Evolutionary conservation across 2,888 invertebrate genomes (phyloP).

Genomic region (Sinotaia quadrata): DNA sequence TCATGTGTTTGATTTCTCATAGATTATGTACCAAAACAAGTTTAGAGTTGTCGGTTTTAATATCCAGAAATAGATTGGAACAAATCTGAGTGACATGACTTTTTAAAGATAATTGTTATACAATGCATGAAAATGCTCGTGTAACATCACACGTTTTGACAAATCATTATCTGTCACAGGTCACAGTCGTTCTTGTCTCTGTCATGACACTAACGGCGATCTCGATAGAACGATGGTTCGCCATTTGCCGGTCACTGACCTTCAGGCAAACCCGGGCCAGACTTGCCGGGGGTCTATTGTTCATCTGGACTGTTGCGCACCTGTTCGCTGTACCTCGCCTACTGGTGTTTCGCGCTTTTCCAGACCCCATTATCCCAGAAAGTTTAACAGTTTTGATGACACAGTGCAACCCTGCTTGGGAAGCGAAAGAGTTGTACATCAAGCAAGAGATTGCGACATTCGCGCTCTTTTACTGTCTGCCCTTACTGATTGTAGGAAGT

Average conservation of each 20-base stretch:
- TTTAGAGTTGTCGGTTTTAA: too few relatives aligned
- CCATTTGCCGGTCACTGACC: slow-evolving; percentile 90
- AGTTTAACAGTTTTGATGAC: slow-evolving; percentile 55
- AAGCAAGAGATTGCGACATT: slow-evolving; percentile 57
- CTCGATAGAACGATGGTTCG: slow-evolving; percentile 94
- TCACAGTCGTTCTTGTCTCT: slow-evolving; percentile 91
- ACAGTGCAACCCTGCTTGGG: slow-evolving; percentile 48
- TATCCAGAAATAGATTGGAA: too few relatives aligned
- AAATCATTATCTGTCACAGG: too few relatives aligned
- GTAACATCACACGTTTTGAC: too few relatives aligned
- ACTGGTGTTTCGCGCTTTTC: slow-evolving; percentile 49
- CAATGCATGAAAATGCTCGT: too few relatives aligned
- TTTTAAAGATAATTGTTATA: too few relatives aligned
- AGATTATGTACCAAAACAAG: too few relatives aligned
- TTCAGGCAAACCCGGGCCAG: slow-evolving; percentile 88
- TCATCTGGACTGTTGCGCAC: slow-evolving; percentile 87
- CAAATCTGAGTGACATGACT: too few relatives aligned
- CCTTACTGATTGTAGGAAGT: slow-evolving; percentile 72
- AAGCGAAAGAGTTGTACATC: slow-evolving; percentile 40
- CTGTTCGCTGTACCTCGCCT: slow-evolving; percentile 64
- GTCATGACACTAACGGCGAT: slow-evolving; percentile 92
- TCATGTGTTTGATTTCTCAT: too few relatives aligned
- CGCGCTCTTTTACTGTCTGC: slow-evolving; percentile 81
- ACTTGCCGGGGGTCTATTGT: slow-evolving; percentile 84
- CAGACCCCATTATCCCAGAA: slow-evolving; percentile 51